Percentiles rank a stretch among this genome's conserved stretches.
These are phyloP conservation scores for Tetragonula carbonaria DNA, from an alignment of 2,888 invertebrate species.

Conservation along the genomic window DNA sequence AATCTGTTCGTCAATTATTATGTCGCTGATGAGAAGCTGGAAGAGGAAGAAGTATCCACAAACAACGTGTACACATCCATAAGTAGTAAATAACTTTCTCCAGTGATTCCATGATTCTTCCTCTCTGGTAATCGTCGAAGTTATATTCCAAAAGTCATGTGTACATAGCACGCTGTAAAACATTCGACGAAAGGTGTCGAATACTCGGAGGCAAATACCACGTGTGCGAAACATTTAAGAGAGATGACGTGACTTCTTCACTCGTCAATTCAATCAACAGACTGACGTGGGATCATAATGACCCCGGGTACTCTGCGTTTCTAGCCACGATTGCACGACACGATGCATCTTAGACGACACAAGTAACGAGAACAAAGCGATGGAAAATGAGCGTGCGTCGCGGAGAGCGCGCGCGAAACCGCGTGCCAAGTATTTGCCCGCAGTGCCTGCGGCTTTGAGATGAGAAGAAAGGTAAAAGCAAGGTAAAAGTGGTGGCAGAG, in stretches of 20 bases:
- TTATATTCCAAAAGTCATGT: background rate
- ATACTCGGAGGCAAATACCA: conserved; percentile 17
- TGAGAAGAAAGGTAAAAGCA: conserved; percentile 25
- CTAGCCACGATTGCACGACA: conserved; percentile 1
- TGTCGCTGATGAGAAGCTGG: background rate
- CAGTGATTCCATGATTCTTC: background rate
- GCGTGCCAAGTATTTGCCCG: conserved; percentile 11
- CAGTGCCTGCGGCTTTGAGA: background rate
- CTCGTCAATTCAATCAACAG: conserved; percentile 29
- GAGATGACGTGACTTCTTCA: conserved; percentile 14
- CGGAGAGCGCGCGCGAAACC: background rate
- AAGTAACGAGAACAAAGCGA: conserved; percentile 5
- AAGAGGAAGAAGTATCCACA: background rate
- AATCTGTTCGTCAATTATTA: no score
- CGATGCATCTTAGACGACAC: background rate
- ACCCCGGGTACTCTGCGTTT: conserved; percentile 12
- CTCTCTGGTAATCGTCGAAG: background rate
- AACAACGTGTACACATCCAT: background rate
- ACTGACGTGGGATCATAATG: conserved; percentile 52
- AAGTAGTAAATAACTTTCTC: conserved; percentile 31
- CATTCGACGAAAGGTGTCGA: conserved; percentile 29
- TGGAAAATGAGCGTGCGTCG: background rate
- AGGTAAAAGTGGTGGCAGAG: conserved; percentile 22
- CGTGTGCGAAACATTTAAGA: background rate
- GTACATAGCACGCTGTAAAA: background rate